Base-by-base conservation (phyloP, 2,888 invertebrate species). In the Oligia latruncula region DNA sequence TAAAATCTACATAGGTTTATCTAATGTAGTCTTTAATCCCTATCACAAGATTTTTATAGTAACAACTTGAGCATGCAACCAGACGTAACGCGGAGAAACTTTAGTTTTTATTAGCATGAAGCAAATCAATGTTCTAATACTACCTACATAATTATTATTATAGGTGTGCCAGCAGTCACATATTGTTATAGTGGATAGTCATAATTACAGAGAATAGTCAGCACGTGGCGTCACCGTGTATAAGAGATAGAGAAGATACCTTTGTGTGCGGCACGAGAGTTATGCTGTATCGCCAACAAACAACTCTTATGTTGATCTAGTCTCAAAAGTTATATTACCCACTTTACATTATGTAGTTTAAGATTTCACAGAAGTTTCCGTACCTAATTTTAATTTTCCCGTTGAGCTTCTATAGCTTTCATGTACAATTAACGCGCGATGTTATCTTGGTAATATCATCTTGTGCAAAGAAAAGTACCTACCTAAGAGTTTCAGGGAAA, bases 221-320 rank as follows among this genome's bases (percentile, higher is more conserved):
- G 55, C 20, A 23, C 43, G 29, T 84, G 73, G 55, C 58, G 64
- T 82, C 49, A 79, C 23, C 8, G 2, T 6, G 29, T 64, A 1
- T 64, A n/a, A n/a, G n/a, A n/a, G n/a, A n/a, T n/a, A n/a, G n/a
- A n/a, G n/a, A 29, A 15, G 29, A 62, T 62, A 15, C 62, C 29
- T 15, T 62, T 62, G 62, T 29, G 8, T 29, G 60, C n/a, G 60
- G 35, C 17, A 64, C 29, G n/a, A n/a, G 58, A 58, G 23, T 68
- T 74, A 83, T 77, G 83, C 35, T 52, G n/a, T 46, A 52, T n/a
- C 23, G 40, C 5, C 55, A 77, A 74, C 68, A 74, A 74, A 74
- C 65, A 64, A 15, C 1, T 2, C 17, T 35, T 64, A 17, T 17
- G 29, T 62, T 46, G 64, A 1, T 40, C 35, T 65, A 65, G 46